Evolutionary conservation across 92 coral and sea anemone genomes (phyloP).

Genomic region (Palythoa heliodiscus): DNA sequence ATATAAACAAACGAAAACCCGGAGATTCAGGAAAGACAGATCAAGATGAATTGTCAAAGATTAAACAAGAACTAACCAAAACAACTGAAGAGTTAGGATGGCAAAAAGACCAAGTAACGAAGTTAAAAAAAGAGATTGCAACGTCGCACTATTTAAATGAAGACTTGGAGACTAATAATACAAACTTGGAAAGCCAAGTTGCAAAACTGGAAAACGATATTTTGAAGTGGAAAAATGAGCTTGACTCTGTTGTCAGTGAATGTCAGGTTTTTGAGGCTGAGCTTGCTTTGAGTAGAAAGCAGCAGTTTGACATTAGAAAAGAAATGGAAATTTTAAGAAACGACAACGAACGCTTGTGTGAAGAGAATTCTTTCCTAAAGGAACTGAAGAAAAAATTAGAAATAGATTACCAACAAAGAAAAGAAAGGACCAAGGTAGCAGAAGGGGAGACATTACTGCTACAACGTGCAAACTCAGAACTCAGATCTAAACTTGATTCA

Average conservation of each 20-base stretch:
- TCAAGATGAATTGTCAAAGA: constrained; percentile 47
- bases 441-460: constrained; percentile 53
- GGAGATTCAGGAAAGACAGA: background rate
- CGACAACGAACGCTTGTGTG: constrained; percentile 46
- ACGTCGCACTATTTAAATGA: constrained; percentile 60
- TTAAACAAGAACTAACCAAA: constrained; percentile 41
- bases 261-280: constrained; percentile 50
- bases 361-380: constrained; percentile 43
- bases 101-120: constrained; percentile 57
- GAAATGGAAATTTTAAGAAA: constrained; percentile 47
- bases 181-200: constrained; percentile 54
- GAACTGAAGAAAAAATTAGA: constrained; percentile 40
- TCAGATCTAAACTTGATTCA: constrained; percentile 63
- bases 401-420: constrained; percentile 50
- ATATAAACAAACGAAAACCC: constrained; percentile 42
- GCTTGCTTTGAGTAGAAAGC: constrained; percentile 30
- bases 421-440: constrained; percentile 48
- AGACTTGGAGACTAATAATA: constrained; percentile 66
- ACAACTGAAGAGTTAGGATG: constrained; percentile 64
- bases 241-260: constrained; percentile 42
- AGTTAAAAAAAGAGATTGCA: constrained; percentile 72
- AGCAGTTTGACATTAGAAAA: constrained; percentile 42
- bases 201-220: constrained; percentile 70
- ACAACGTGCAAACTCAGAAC: constrained; percentile 54
- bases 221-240: constrained; percentile 53